A percentile compares a stretch with the other conserved stretches of the same genome.
Evolutionary conservation across 1,140 invertebrate genomes (phyloP).

Genomic region (Eupristina koningsbergeri): DNA sequence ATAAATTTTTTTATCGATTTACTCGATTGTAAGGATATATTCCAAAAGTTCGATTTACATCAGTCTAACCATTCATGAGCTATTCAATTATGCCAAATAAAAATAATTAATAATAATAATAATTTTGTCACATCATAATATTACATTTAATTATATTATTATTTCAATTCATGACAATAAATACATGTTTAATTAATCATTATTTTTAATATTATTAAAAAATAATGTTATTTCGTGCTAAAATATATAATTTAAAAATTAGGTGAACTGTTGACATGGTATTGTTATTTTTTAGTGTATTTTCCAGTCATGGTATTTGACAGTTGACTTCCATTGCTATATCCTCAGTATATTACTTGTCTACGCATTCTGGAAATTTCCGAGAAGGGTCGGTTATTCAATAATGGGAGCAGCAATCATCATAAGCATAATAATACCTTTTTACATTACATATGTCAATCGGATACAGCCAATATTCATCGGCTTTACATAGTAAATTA

Average conservation of each 20-base stretch:
- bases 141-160: no score
- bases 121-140: no score
- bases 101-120: no score
- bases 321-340: slow-evolving; percentile 75
- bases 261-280: not conserved
- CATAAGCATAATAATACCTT: slow-evolving; percentile 53
- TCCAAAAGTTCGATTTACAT: no score
- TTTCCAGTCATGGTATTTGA: slow-evolving; percentile 75
- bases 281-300: slow-evolving; percentile 71
- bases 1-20: no score
- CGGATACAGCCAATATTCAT: slow-evolving; percentile 53
- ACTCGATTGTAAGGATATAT: no score
- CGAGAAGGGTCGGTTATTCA: slow-evolving; percentile 56
- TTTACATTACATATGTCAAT: slow-evolving; percentile 54
- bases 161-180: no score
- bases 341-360: slow-evolving; percentile 71
- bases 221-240: no score
- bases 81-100: no score
- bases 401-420: slow-evolving; percentile 52
- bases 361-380: slow-evolving; percentile 69
- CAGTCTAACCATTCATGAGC: no score
- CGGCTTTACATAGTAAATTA: slow-evolving; percentile 57
- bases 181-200: no score
- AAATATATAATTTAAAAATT: not conserved
- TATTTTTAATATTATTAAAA: no score